Evolutionary conservation across 2,113 vertebrate species (phyloP).

Genomic region (Mus spicilegus): DNA sequence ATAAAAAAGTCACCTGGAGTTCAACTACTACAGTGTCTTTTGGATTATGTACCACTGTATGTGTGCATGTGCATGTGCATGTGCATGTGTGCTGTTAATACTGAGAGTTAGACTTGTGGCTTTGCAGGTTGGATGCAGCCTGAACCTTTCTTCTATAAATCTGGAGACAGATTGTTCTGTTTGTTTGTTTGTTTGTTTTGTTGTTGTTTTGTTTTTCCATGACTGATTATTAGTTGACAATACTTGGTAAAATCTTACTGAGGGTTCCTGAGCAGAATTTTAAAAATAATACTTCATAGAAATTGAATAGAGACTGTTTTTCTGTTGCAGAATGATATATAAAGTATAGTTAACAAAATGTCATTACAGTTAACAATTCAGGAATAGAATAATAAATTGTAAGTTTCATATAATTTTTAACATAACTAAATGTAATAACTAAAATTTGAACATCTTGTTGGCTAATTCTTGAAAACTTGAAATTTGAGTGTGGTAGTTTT

Average conservation of each 20-base stretch:
- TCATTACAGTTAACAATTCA: slow-evolving; percentile 1
- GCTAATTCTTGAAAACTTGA: slow-evolving; percentile 47
- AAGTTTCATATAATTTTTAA: slow-evolving; percentile 39
- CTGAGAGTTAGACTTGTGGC: neutral
- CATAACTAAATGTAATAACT: neutral
- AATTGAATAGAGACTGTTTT: slow-evolving; percentile 21
- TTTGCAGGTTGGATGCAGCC: neutral
- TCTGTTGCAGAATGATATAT: slow-evolving; percentile 12
- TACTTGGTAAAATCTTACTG: neutral
- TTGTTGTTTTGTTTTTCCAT: slow-evolving; percentile 23
- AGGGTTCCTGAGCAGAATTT: slow-evolving; percentile 26
- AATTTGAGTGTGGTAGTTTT: slow-evolving; percentile 46
- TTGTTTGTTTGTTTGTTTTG: neutral
- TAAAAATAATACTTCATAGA: neutral
- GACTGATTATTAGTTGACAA: slow-evolving; percentile 40
- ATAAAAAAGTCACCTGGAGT: neutral
- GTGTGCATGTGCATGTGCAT: too few relatives aligned
- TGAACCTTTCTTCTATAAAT: neutral
- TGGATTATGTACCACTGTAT: neutral
- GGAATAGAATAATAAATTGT: slow-evolving; percentile 13
- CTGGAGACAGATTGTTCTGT: neutral
- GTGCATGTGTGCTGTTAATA: neutral
- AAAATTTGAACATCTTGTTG: slow-evolving; percentile 50
- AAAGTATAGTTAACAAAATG: slow-evolving; percentile 22
- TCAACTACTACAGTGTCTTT: neutral